phyloP scores from a whole-genome alignment of 2,113 vertebrate genomes.

The Archilochus colubris region DNA sequence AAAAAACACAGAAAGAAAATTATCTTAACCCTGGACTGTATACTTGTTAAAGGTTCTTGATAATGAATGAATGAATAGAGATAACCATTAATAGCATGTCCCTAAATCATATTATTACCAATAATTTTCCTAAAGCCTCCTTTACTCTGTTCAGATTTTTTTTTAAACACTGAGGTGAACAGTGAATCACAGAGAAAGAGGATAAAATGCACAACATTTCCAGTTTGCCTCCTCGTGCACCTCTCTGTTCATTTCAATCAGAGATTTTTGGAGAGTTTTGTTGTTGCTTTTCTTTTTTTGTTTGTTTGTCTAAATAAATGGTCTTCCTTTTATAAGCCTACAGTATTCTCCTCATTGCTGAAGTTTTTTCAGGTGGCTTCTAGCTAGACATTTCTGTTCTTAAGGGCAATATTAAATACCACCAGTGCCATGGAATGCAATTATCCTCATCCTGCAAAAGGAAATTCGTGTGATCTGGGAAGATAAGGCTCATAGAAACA shows the following conservation, averaged over 20 bases:
- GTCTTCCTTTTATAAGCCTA: background rate
- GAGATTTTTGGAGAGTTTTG: background rate
- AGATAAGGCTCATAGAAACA: background rate
- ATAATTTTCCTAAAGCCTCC: background rate
- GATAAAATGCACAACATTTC: background rate
- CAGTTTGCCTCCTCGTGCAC: background rate
- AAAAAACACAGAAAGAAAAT: background rate
- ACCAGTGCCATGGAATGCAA: background rate
- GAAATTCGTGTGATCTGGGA: background rate
- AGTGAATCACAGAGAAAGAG: background rate
- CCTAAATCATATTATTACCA: background rate
- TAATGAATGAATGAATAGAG: background rate
- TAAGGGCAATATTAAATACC: background rate
- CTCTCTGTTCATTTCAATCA: background rate
- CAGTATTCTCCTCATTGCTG: background rate
- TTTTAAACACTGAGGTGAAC: background rate
- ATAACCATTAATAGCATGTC: background rate
- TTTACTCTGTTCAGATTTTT: background rate
- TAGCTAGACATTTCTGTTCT: background rate
- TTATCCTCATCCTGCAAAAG: constrained; percentile 11
- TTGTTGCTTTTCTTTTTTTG: background rate
- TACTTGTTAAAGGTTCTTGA: background rate
- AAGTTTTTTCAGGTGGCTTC: background rate
- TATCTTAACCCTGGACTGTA: background rate
- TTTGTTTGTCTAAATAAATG: background rate